Evolutionary conservation across 2,888 invertebrate genomes (phyloP), one percentile per base, ranked within the genome.

Genomic region (Lepidochitona cinerea): DNA sequence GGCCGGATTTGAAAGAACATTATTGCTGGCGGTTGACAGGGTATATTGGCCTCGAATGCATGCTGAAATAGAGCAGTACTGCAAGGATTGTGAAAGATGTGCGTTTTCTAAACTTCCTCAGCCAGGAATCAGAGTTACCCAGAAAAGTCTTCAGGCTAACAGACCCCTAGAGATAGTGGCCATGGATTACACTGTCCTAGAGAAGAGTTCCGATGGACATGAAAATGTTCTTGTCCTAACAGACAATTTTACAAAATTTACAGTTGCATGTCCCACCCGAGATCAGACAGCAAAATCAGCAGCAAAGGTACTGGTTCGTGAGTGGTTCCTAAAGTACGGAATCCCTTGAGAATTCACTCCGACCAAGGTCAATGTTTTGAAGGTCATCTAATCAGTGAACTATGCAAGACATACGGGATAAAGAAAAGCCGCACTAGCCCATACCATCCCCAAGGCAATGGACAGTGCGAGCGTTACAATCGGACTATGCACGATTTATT

Each of bases 11-110:
- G 68, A 72, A 29, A 53, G 72, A 12, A 76, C 74, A 29, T 37
- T 69, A 6, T 32, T n/a, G 0, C n/a, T 75, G 32, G 14, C 70
- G n/a, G 32, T 37, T 6, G n/a, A 33, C 4, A 52, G 76, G 35
- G 68, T 65, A 49, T 76, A 69, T 26, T 76, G 72, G 76, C 66
- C 70, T 36, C 67, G 69, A 18, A 71, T 75, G 67, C 12, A 29
- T 12, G 66, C 23, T 9, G 71, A 77, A 37, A 59, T 76, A 2
- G 33, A 9, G 32, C 29, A 33, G 12, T 68, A 67, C 26, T 68
- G 68, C 29, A 33, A 33, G 29, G 9, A 53, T 7, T 75, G 76
- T 41, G 32, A 64, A 14, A 49, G 70, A 36, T 76, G 76, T 72
- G 67, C 33, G 4, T 36, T 75, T 33, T 70, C 70, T 23, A 75